Base-by-base conservation (phyloP, 2,113 vertebrate species). In the Mohoua ochrocephala region DNA sequence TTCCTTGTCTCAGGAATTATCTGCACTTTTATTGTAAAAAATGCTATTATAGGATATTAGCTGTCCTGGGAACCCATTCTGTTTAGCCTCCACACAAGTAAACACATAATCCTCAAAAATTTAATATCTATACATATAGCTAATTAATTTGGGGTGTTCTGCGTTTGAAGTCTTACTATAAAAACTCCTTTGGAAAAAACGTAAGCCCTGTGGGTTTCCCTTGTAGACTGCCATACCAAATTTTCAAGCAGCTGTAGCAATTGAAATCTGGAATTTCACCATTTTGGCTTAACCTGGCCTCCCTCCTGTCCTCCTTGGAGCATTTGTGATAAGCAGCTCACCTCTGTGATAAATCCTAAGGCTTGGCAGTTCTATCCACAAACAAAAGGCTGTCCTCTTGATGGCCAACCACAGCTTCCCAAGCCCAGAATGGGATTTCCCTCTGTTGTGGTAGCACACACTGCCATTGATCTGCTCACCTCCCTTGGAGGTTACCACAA, bases 371-470 rank as follows among this genome's bases (percentile, higher is more conserved):
- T 79, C 30, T 23, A 37, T 13, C 59, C 45, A 42, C 45, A 54
- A 52, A 30, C 19, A 54, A 15, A 85, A 70, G 23, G 13, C 37
- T 45, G 30, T 59, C 16, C 42, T 47, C 28, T 28, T 47, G 56
- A 70, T 31, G 50, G 42, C 10, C 17, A 70, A 15, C 19, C 69
- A 64, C 15, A 47, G 41, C 23, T 47, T 81, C 67, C 31, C 0
- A 0, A 35, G 47, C 33, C 54, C 79, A 59, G 42, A 61, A 30
- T 0, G 4, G 21, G 45, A 68, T 77, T 83, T 87, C 54, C 49
- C 54, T 61, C 44, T 20, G 2, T 5, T 47, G 31, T 1, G 1
- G 63, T 13, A 35, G 33, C 30, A 39, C 4, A 2, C 1, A 2
- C 18, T 47, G 53, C 57, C 41, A 35, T 47, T 0, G 0, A 44